Base-by-base conservation (phyloP, 2,888 invertebrate species). In the Nephrocerus scutellatus region DNA sequence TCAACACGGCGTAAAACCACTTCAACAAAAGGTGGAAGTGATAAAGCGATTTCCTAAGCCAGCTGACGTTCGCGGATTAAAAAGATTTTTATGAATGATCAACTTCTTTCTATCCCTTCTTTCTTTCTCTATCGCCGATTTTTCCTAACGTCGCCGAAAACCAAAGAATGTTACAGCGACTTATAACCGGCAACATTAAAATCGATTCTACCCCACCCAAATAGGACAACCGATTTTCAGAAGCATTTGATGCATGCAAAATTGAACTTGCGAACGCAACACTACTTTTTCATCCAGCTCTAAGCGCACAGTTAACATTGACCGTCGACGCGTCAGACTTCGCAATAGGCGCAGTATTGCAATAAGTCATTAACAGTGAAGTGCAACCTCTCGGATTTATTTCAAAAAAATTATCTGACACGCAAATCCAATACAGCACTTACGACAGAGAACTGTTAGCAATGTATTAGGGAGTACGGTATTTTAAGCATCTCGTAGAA, bases 221-320 rank as follows among this genome's bases (percentile, higher is more conserved):
- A 4, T 44, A 41, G 38, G 26, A 34, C 6, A 10, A 31, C 30
- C n/a, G 34, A 28, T 8, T n/a, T 16, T 9, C 24, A 25, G 24
- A 19, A 8, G 39, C 34, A 10, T 33, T 32, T 24, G 21, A 38
- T 14, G 31, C 22, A 13, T 38, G 30, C 5, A 36, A 38, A 31
- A n/a, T 16, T 4, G 38, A 34, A 8, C 42, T 44, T 18, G 38
- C 37, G 9, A 21, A 41, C 4, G 39, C 40, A 5, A 23, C 35
- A 15, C 19, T 36, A 16, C 16, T 41, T 7, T 39, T 24, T 4
- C 33, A 38, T 29, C 22, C 33, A 6, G 15, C 31, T 10, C 24
- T 28, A 4, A 19, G 22, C 9, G 31, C n/a, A n/a, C n/a, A n/a
- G n/a, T n/a, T n/a, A n/a, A n/a, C n/a, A n/a, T n/a, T n/a, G n/a